These are phyloP conservation scores for Esox niger DNA, from an alignment of 2,113 vertebrate genomes.

Conservation along the genomic window DNA sequence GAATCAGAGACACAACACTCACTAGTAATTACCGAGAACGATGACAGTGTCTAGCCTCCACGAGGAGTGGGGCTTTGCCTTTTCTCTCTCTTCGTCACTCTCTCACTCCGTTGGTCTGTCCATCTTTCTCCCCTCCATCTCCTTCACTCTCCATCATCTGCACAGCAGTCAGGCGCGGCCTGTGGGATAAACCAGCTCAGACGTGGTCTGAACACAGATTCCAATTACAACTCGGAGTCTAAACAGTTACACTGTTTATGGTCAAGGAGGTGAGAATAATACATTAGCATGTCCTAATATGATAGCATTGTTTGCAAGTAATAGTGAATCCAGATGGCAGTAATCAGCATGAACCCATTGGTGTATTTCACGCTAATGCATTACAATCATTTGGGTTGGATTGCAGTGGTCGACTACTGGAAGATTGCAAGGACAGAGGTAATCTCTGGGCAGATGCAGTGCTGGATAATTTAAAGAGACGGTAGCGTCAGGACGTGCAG, in stretches of 20 bases:
- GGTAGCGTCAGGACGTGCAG: conserved; percentile 53
- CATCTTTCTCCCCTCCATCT: neutral
- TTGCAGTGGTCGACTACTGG: conserved; percentile 23
- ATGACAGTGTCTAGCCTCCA: conserved; percentile 59
- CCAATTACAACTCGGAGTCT: too few relatives aligned
- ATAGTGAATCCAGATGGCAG: conserved; percentile 44
- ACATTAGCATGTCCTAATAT: conserved; percentile 49
- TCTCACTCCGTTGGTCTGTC: conserved; percentile 19
- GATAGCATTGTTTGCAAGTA: conserved; percentile 37
- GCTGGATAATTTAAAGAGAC: conserved; percentile 68
- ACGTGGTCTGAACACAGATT: neutral
- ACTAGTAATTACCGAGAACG: conserved; percentile 61
- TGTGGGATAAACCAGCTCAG: neutral
- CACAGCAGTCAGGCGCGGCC: conserved; percentile 8
- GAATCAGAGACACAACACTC: conserved; percentile 64
- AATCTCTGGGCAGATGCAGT: conserved; percentile 17
- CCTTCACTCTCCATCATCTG: conserved; percentile 16
- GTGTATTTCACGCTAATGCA: too few relatives aligned
- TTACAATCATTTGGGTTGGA: too few relatives aligned
- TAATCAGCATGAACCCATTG: conserved; percentile 30
- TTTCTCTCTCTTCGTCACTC: conserved; percentile 36
- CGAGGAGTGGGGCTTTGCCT: conserved; percentile 48
- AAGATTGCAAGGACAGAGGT: conserved; percentile 28
- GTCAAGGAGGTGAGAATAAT: conserved; percentile 29
- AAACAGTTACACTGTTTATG: neutral